Evolutionary conservation across 2,113 vertebrate species (phyloP).

Genomic region (Aepyceros melampus): DNA sequence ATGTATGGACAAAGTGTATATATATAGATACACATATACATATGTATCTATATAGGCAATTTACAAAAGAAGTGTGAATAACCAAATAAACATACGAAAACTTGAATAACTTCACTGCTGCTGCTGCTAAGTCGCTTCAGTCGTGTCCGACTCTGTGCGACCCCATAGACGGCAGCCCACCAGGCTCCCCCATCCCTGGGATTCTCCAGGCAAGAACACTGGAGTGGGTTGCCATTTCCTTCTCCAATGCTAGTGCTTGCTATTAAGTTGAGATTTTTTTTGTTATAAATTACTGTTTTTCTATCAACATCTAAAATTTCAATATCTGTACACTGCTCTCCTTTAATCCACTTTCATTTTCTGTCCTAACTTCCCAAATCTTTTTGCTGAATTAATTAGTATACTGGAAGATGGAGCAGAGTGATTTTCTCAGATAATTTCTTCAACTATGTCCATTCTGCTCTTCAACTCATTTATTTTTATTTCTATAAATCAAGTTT

Average conservation of each 20-base stretch:
- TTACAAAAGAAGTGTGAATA: background rate
- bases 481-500: background rate
- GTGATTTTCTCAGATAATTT: background rate
- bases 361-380: background rate
- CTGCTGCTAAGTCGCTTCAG: too few relatives aligned
- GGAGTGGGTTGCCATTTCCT: too few relatives aligned
- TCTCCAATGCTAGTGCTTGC: background rate
- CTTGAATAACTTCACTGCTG: background rate
- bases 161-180: too few relatives aligned
- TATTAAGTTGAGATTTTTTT: background rate
- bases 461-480: background rate
- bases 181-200: too few relatives aligned
- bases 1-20: background rate
- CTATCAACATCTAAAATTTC: background rate
- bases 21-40: background rate
- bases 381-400: background rate
- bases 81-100: background rate
- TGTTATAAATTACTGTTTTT: background rate
- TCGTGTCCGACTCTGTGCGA: too few relatives aligned
- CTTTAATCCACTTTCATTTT: conserved; percentile 8
- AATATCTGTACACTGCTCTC: background rate
- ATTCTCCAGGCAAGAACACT: too few relatives aligned
- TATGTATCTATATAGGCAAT: background rate
- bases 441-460: background rate
- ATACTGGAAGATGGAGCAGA: background rate